Base-by-base conservation (phyloP, 2,113 vertebrate genomes). In the Oncorhynchus gorbuscha region DNA sequence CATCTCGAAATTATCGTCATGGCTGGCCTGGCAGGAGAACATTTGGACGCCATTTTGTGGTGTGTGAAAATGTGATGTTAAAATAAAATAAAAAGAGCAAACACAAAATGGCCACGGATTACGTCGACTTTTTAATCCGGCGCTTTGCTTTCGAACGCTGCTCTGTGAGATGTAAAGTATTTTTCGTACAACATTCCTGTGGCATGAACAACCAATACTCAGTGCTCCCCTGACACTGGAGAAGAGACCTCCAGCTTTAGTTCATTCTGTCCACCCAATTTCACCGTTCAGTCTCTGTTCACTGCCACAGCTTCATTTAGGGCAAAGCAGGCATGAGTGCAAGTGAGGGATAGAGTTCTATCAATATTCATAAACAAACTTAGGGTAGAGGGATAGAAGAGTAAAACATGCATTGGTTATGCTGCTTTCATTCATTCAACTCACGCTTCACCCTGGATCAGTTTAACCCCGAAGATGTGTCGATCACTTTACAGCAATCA, bases 71-170 rank as follows among this genome's bases (percentile, higher is more conserved):
- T 35, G 13, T 85, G 82, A 86, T 20, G 64, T 80, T 70, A 73
- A 73, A 75, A 72, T 69, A 70, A 35, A 2, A 81, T 1, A 83
- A 75, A 72, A n/a, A 72, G 24, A 24, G 69, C 49, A 30, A 81
- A 76, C 74, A 75, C 81, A 86, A 90, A 85, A 90, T 93, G 88
- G 89, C 76, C 0, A 48, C 68, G 48, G 73, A 86, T 87, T 84
- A 84, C 76, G 39, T 30, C 8, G 16, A 49, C 66, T 77, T 73
- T 22, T 48, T 75, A 77, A 70, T 65, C 8, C 48, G 59, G 51
- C 70, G 51, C 78, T 73, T 69, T 65, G 62, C 18, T 73, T 67
- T 75, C 28, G 45, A 28, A 74, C 26, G 26, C 76, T 39, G 22
- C 20, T 81, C 48, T 72, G 83, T 55, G 51, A 83, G 68, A 83